phyloP scores from a whole-genome alignment of 1,140 invertebrate species.

The Harpegnathos saltator region DNA sequence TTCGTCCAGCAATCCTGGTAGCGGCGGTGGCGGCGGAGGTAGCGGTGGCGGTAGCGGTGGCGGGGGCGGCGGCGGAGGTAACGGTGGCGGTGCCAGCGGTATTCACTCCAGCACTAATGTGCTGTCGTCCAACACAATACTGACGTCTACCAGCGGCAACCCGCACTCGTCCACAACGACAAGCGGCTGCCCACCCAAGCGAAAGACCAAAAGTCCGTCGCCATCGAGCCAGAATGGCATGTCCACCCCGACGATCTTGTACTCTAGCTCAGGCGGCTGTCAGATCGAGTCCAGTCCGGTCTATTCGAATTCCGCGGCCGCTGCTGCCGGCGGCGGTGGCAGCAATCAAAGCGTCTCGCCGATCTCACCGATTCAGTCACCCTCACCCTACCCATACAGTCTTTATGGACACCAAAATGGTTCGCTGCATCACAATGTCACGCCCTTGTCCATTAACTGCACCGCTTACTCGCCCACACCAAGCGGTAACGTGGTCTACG shows the following conservation, averaged over 20 bases:
- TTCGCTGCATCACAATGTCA: conserved; percentile 78
- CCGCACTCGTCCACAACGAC: conserved; percentile 63
- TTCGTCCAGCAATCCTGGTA: conserved; percentile 59
- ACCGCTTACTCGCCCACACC: conserved; percentile 82
- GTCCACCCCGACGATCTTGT: conserved; percentile 76
- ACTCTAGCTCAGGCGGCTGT: conserved; percentile 71
- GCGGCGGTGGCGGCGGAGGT: conserved; percentile 54
- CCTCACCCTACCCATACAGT: conserved; percentile 81
- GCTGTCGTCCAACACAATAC: conserved; percentile 64
- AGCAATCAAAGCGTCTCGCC: conserved; percentile 76
- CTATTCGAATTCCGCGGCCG: conserved; percentile 53
- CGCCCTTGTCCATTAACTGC: conserved; percentile 82
- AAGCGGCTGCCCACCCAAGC: conserved; percentile 56
- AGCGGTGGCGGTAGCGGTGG: conserved; percentile 52
- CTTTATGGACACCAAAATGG: conserved; percentile 80
- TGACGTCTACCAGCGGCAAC: conserved; percentile 60
- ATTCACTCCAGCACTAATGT: conserved; percentile 63
- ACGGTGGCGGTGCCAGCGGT: conserved; percentile 35
- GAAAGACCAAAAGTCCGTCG: conserved; percentile 80
- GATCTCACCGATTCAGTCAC: conserved; percentile 80
- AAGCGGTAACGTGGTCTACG: conserved; percentile 77
- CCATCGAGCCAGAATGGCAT: conserved; percentile 70
- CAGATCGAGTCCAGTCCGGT: conserved; percentile 72
- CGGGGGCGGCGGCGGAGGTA: conserved; percentile 65
- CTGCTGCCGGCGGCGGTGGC: not conserved